A percentile compares a stretch with the other conserved stretches of the same genome.
Conservation (phyloP, 2,797 vertebrate genomes). For the Triplophysa bombifrons region DNA sequence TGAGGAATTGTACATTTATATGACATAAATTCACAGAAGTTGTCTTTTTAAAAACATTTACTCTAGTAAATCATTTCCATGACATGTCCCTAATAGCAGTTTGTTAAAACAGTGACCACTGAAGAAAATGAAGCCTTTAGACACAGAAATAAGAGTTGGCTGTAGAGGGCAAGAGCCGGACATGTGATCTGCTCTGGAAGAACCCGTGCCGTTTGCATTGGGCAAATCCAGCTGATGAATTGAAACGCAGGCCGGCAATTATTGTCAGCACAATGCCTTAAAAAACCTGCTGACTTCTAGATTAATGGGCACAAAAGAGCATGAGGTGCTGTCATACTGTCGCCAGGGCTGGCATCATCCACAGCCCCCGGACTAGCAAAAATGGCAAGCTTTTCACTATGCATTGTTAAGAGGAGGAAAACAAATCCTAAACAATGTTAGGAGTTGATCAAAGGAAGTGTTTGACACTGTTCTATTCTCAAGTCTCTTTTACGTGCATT, state of each 20-base stretch:
- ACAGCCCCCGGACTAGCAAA: conserved; percentile 67
- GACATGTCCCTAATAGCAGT: not conserved
- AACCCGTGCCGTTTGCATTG: conserved; percentile 70
- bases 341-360: conserved; percentile 68
- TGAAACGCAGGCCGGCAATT: conserved; percentile 79
- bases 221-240: conserved; percentile 83
- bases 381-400: conserved; percentile 68
- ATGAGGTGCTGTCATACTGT: conserved; percentile 69
- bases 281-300: conserved; percentile 91
- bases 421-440: conserved; percentile 51
- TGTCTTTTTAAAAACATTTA: not conserved
- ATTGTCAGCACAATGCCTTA: conserved; percentile 86
- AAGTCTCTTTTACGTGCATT: conserved; percentile 27
- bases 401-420: conserved; percentile 59
- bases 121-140: conserved; percentile 28
- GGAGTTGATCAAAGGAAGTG: not conserved
- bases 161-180: conserved; percentile 77
- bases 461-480: conserved; percentile 29
- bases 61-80: not conserved
- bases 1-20: conserved; percentile 36
- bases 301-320: conserved; percentile 81
- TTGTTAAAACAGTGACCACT: conserved; percentile 14
- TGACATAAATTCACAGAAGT: not conserved
- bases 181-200: conserved; percentile 72
- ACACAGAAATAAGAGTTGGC: conserved; percentile 70